Base-by-base conservation (phyloP, 2,797 vertebrate genomes). In the Adelosebastes latens region DNA sequence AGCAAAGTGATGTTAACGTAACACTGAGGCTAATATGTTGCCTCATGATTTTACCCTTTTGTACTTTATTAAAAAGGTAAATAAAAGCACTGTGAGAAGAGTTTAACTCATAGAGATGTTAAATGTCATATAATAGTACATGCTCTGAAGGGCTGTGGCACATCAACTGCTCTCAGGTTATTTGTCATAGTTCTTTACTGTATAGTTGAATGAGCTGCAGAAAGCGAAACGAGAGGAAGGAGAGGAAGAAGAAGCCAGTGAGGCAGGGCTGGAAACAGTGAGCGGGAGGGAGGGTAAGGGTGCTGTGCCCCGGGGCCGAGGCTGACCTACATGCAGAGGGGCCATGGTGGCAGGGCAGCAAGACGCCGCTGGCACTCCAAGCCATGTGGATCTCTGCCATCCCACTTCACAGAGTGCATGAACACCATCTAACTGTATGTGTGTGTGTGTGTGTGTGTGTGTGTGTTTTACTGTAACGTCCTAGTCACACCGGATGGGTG, bases 311-410 rank as follows among this genome's bases (percentile, higher is more conserved):
- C 16, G 49, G 42, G 80, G 92, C 84, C 16, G 24, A 61, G 42
- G 80, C 49, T 93, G 94, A 94, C 93, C 94, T 94, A 94, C 90
- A 93, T 93, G 92, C 89, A 91, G 69, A 53, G 80, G 87, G 91
- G 82, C 87, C 82, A 78, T 75, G 85, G 89, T 92, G 89, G 87
- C 88, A 87, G 82, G 77, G 81, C 83, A 86, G 83, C 87, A 85
- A 83, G 83, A 82, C 14, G 82, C 85, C 65, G 52, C 74, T 72
- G 83, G 91, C 90, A 59, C 63, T 84, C 75, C 42, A 25, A 87
- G 64, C 82, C 84, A 87, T 86, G 85, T 90, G 88, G 84, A 74
- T 55, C 73, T 87, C 59, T 75, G 85, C 85, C 84, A 79, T 85
- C 72, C 71, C 53, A 61, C 72, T 84, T 77, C 66, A 65, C 31